phyloP scores from a whole-genome alignment of 2,888 invertebrate species.

The Drosophila borborema region DNA sequence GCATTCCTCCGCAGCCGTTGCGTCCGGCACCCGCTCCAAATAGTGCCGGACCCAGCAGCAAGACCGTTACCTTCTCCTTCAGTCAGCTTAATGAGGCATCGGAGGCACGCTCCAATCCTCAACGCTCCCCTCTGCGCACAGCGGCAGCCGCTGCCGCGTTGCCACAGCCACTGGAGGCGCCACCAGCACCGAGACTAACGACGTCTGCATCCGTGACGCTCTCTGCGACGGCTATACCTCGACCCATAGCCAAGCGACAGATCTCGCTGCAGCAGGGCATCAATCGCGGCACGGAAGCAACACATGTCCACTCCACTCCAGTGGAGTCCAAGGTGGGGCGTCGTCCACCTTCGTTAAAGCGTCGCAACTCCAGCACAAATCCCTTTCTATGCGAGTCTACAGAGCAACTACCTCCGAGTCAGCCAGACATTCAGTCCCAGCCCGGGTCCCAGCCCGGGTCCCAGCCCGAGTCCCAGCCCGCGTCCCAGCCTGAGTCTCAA shows the following conservation, averaged over 20 bases:
- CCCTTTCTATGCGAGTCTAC: conserved; percentile 80
- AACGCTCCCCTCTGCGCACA: conserved; percentile 44
- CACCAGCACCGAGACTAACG: conserved; percentile 68
- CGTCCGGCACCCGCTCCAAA: conserved; percentile 87
- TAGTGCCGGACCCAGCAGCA: conserved; percentile 64
- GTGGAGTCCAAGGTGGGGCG: conserved; percentile 26
- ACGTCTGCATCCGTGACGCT: conserved; percentile 67
- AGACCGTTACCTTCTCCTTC: conserved; percentile 81
- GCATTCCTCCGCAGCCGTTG: conserved; percentile 89
- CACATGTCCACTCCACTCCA: neutral
- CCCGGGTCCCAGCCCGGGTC: neutral
- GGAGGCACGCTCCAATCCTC: conserved; percentile 55
- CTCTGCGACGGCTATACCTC: conserved; percentile 80
- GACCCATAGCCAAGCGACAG: conserved; percentile 83
- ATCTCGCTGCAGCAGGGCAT: conserved; percentile 77
- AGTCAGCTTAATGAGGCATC: conserved; percentile 53
- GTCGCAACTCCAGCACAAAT: conserved; percentile 83
- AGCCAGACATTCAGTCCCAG: conserved; percentile 3
- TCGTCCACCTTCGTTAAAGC: conserved; percentile 60
- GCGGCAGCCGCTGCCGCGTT: conserved; percentile 12
- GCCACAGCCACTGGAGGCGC: conserved; percentile 79
- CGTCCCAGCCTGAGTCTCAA: too few relatives aligned
- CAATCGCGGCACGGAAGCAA: conserved; percentile 38
- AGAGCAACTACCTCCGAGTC: conserved; percentile 48
- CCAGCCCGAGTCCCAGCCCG: neutral